A percentile compares a stretch with the other conserved stretches of the same genome.
phyloP scores from a whole-genome alignment of 2,797 vertebrate genomes.

The Pachyuromys duprasi region DNA sequence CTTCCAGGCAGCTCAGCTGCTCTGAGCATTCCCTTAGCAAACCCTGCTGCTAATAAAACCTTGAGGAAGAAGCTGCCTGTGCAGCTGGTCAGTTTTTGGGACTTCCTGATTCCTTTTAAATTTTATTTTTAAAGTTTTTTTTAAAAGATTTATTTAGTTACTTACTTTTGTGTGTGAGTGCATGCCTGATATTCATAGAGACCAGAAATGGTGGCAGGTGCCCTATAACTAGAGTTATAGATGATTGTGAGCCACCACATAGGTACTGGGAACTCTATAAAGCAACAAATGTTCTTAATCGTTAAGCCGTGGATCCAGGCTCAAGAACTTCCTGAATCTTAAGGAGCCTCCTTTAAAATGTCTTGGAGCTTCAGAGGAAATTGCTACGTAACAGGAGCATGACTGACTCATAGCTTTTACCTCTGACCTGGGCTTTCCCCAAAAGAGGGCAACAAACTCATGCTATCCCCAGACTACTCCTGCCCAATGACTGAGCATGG shows the following conservation, averaged over 20 bases:
- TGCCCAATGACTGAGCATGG: neutral
- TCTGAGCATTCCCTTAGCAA: neutral
- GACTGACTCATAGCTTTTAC: neutral
- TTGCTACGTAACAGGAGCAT: neutral
- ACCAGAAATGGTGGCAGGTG: neutral
- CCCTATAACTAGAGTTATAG: neutral
- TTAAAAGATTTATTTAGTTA: neutral
- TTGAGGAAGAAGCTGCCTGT: neutral
- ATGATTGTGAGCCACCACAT: neutral
- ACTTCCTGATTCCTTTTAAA: neutral
- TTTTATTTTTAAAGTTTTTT: neutral
- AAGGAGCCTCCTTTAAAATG: neutral
- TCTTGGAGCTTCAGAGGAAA: neutral
- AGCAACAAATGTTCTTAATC: neutral
- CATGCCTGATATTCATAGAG: neutral
- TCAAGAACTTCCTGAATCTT: neutral
- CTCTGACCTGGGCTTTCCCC: neutral
- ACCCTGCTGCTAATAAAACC: neutral
- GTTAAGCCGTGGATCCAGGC: neutral
- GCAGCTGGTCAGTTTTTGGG: neutral
- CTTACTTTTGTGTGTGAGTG: neutral
- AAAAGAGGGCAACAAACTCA: neutral
- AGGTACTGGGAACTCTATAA: neutral
- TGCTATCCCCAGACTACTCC: neutral
- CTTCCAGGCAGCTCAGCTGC: neutral